These are phyloP conservation scores for Phasia obesa DNA, from an alignment of 2,888 invertebrate species.

Conservation along the genomic window DNA sequence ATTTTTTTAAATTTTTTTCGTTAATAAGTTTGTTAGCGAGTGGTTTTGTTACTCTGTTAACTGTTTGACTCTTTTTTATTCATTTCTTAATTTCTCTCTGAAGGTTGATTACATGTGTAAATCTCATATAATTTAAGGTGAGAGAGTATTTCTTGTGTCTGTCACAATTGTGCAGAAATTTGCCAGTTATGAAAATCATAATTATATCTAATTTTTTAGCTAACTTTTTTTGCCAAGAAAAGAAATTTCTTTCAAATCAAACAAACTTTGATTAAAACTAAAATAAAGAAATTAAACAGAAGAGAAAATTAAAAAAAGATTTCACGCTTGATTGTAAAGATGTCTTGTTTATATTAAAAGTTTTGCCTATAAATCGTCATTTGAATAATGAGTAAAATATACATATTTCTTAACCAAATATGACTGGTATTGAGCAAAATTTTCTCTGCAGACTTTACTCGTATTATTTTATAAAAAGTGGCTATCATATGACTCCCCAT, in stretches of 20 bases:
- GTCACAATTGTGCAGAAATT: constrained; percentile 49
- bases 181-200: constrained; percentile 18
- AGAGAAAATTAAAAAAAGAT: too few species aligned
- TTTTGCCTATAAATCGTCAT: too few species aligned
- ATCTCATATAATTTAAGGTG: constrained; percentile 40
- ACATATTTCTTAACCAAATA: too few species aligned
- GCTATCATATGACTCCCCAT: too few species aligned
- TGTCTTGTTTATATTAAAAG: too few species aligned
- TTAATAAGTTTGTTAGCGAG: constrained; percentile 21
- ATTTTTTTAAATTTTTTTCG: neutral
- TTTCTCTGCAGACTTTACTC: too few species aligned
- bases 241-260: neutral
- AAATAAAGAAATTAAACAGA: neutral
- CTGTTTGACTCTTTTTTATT: constrained; percentile 42
- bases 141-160: constrained; percentile 40
- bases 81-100: constrained; percentile 55
- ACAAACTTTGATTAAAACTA: neutral
- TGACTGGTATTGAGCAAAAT: too few species aligned
- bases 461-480: too few species aligned
- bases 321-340: too few species aligned
- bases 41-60: constrained; percentile 30
- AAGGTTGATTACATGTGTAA: constrained; percentile 49
- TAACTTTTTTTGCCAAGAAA: constrained; percentile 8
- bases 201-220: neutral
- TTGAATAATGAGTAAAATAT: too few species aligned